phyloP scores from a whole-genome alignment of 2,797 vertebrate species.

The Macrochelys suwanniensis region DNA sequence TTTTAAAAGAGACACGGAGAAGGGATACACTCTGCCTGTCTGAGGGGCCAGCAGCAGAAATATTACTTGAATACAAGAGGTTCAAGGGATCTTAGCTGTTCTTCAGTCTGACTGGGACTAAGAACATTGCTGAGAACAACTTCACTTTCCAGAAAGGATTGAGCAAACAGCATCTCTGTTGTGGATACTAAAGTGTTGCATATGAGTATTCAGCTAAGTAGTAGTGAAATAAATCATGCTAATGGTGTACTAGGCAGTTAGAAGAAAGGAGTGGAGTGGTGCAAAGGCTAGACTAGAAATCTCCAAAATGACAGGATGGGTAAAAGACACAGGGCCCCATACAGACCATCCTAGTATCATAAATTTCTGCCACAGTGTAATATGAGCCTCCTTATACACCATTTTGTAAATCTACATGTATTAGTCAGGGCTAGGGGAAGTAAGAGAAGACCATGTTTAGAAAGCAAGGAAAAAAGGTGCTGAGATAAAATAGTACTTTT shows the following conservation, averaged over 20 bases:
- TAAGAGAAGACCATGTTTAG: too few relatives aligned
- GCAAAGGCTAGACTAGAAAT: too few relatives aligned
- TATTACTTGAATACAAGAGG: not conserved
- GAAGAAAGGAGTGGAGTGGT: too few relatives aligned
- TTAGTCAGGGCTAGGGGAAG: too few relatives aligned
- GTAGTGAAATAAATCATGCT: too few relatives aligned
- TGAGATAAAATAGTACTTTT: not conserved
- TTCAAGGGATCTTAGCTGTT: not conserved
- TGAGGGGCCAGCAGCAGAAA: not conserved
- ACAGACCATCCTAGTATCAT: not conserved
- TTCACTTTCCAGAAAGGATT: too few relatives aligned
- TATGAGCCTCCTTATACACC: too few relatives aligned
- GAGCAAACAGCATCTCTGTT: too few relatives aligned
- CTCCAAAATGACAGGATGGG: accelerated
- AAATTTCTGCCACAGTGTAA: not conserved
- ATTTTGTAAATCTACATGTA: too few relatives aligned
- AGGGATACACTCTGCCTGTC: not conserved
- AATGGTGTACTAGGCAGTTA: too few relatives aligned
- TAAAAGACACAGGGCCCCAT: not conserved
- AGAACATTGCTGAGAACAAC: not conserved
- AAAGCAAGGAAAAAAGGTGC: not conserved
- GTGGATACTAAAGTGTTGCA: too few relatives aligned
- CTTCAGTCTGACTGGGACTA: not conserved
- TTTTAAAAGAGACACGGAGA: not conserved
- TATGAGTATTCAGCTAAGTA: too few relatives aligned